Evolutionary conservation across 1,140 invertebrate genomes (phyloP).

Genomic region (Palaemon carinicauda): DNA sequence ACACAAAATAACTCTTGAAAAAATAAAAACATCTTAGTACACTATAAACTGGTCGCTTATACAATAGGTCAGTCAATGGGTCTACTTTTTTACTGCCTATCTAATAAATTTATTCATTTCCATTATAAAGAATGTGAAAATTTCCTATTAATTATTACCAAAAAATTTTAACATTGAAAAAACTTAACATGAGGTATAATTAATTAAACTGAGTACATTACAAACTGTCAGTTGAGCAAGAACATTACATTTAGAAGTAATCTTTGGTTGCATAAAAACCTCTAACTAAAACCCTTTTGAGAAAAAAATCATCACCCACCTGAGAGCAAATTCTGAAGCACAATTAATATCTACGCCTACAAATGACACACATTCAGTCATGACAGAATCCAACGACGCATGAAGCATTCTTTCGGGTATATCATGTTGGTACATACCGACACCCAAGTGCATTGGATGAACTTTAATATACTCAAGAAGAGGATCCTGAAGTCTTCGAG

Average conservation of each 20-base stretch:
- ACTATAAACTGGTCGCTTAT: too few relatives aligned
- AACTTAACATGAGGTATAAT: too few relatives aligned
- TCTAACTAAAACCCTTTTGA: background rate
- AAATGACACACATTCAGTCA: conserved; percentile 85
- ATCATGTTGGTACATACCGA: conserved; percentile 93
- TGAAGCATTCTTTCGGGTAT: conserved; percentile 79
- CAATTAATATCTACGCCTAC: conserved; percentile 91
- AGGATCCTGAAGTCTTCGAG: conserved; percentile 86
- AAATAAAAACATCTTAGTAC: too few relatives aligned
- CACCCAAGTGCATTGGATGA: conserved; percentile 88
- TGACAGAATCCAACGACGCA: conserved; percentile 75
- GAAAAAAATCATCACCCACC: conserved; percentile 67
- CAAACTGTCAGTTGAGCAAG: background rate
- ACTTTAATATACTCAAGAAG: conserved; percentile 90
- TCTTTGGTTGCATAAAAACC: background rate
- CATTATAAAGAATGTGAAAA: too few relatives aligned
- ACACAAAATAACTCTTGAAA: too few relatives aligned
- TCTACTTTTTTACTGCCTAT: too few relatives aligned
- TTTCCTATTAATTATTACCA: too few relatives aligned
- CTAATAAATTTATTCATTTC: too few relatives aligned
- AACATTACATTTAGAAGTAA: background rate
- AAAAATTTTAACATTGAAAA: too few relatives aligned
- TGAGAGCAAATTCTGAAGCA: conserved; percentile 79
- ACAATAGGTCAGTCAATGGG: too few relatives aligned
- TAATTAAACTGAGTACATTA: too few relatives aligned